Conservation (phyloP, 2,797 vertebrate species). For the Oreochromis mossambicus region DNA sequence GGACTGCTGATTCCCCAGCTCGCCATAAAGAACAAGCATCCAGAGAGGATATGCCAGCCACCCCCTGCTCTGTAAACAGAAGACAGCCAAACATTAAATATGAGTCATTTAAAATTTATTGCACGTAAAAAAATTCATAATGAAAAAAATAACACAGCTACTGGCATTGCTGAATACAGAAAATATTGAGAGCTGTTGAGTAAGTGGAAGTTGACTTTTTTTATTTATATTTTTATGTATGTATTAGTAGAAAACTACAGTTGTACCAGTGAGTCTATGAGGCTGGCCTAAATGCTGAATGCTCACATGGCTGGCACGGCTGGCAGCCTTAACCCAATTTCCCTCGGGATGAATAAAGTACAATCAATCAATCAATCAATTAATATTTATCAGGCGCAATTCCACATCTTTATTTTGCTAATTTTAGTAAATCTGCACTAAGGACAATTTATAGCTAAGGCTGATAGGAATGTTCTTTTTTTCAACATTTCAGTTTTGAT, state of each 20-base stretch:
- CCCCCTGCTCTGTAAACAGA: background rate
- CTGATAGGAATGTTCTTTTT: background rate
- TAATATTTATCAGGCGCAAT: background rate
- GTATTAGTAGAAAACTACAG: background rate
- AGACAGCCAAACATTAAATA: background rate
- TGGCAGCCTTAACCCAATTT: too few species aligned
- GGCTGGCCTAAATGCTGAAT: background rate
- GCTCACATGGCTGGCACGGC: background rate
- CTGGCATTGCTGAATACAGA: background rate
- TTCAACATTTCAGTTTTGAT: background rate
- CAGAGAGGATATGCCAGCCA: background rate
- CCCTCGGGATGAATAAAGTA: too few species aligned
- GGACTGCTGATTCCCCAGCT: constrained; percentile 14
- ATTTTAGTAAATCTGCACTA: background rate
- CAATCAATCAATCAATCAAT: too few species aligned
- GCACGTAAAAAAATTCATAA: background rate
- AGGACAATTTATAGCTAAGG: background rate
- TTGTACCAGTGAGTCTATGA: background rate
- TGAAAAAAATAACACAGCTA: background rate
- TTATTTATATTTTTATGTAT: background rate
- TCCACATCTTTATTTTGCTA: background rate
- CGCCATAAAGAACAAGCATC: background rate
- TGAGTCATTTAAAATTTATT: background rate
- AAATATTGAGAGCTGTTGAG: background rate
- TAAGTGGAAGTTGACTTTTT: background rate